Conservation (phyloP, 2,797 vertebrate genomes). For the Galagoides demidoff region DNA sequence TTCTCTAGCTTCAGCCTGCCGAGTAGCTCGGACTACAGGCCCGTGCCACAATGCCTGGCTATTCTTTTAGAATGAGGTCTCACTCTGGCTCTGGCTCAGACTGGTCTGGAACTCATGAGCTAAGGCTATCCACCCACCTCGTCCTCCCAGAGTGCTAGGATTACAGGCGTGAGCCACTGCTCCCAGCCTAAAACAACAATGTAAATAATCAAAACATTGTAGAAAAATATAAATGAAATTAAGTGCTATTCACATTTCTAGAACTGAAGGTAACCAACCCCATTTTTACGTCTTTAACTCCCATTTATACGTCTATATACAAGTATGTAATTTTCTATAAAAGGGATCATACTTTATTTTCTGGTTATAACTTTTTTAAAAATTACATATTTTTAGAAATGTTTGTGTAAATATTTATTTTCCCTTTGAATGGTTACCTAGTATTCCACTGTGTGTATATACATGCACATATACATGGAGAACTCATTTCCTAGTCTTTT, state of each 20-base stretch:
- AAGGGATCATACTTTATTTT: slow-evolving; percentile 21
- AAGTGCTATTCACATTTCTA: background rate
- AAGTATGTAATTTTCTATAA: slow-evolving; percentile 21
- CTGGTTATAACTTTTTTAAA: slow-evolving; percentile 11
- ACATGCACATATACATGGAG: background rate
- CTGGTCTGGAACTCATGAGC: too few relatives aligned
- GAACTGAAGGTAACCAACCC: background rate
- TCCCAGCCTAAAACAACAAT: background rate
- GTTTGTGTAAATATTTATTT: background rate
- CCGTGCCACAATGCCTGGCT: too few relatives aligned
- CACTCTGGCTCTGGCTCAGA: too few relatives aligned
- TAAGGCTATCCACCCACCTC: too few relatives aligned
- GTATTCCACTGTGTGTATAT: background rate
- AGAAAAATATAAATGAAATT: background rate
- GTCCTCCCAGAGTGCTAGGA: too few relatives aligned
- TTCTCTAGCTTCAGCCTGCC: too few relatives aligned
- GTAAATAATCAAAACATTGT: slow-evolving; percentile 24
- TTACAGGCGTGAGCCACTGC: too few relatives aligned
- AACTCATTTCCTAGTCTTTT: slow-evolving; percentile 44
- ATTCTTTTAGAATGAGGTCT: too few relatives aligned
- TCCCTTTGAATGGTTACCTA: background rate
- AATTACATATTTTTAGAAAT: background rate
- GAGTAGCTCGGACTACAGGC: too few relatives aligned
- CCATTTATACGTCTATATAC: background rate
- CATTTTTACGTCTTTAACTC: background rate